Conservation (phyloP, 2,888 invertebrate species). For the Caenorhabditis afra region DNA sequence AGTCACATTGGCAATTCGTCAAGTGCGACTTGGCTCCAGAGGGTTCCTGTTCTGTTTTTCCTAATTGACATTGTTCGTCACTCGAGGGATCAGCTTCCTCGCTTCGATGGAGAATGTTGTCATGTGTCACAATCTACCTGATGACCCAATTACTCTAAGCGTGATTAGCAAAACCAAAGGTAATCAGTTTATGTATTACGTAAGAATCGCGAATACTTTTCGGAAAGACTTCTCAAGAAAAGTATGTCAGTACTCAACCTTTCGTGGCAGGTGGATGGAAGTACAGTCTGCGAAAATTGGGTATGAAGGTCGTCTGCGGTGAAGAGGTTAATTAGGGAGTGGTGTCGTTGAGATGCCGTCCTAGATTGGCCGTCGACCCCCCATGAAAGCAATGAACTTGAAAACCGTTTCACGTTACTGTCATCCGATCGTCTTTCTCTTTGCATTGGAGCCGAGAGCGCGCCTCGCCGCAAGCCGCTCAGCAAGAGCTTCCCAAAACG, state of each 20-base stretch:
- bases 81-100: conserved; percentile 12
- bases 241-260: conserved; percentile 52
- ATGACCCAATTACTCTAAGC: conserved; percentile 40
- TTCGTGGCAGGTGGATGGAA: conserved; percentile 44
- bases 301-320: conserved; percentile 48
- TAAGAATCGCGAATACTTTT: conserved; percentile 1
- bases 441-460: conserved; percentile 41
- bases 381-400: conserved; percentile 11
- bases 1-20: conserved; percentile 52
- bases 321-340: conserved; percentile 39
- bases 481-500: conserved; percentile 49
- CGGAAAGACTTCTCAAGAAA: conserved; percentile 7
- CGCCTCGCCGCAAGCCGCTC: conserved; percentile 37
- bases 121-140: conserved; percentile 25
- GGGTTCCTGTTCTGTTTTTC: conserved; percentile 16
- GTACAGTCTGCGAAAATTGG: conserved; percentile 32
- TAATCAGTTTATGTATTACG: conserved; percentile 54
- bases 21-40: conserved; percentile 15
- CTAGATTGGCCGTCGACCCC: conserved; percentile 25
- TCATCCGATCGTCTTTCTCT: conserved; percentile 49
- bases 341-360: conserved; percentile 16
- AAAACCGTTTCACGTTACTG: conserved; percentile 54
- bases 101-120: conserved; percentile 9
- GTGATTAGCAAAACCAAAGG: conserved; percentile 48
- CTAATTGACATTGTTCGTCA: conserved; percentile 5